Percentiles rank a stretch among this genome's conserved stretches.
Evolutionary conservation across 2,888 invertebrate genomes (phyloP).

Genomic region (Lydus trimaculatus): DNA sequence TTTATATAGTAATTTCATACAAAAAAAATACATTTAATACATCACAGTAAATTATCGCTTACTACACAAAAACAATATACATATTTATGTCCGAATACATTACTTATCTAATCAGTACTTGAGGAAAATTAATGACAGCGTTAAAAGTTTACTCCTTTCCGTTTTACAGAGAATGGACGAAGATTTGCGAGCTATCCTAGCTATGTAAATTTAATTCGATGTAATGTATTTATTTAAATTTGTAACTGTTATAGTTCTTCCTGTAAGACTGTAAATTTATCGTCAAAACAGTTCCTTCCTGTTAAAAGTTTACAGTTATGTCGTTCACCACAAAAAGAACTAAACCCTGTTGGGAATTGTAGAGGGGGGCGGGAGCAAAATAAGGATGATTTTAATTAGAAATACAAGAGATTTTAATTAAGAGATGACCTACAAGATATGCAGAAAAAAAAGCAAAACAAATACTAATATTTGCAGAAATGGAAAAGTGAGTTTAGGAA

Average conservation of each 20-base stretch:
- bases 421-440: background rate
- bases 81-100: background rate
- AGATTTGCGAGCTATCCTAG: background rate
- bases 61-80: background rate
- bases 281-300: conserved; percentile 8
- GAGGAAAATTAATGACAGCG: conserved; percentile 11
- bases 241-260: conserved; percentile 13
- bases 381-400: background rate
- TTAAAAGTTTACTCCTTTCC: conserved; percentile 16
- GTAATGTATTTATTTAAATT: conserved; percentile 13
- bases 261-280: conserved; percentile 1
- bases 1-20: too few relatives aligned
- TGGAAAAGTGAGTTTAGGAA: background rate
- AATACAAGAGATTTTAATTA: background rate
- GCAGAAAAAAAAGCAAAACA: background rate
- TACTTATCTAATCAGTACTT: conserved; percentile 4
- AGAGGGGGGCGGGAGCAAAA: too few relatives aligned
- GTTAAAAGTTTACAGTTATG: background rate
- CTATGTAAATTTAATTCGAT: conserved; percentile 9
- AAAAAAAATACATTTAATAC: too few relatives aligned
- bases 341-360: background rate
- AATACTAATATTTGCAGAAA: background rate
- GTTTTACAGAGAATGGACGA: background rate
- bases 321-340: background rate
- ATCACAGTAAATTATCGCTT: too few relatives aligned